Base-by-base conservation (phyloP, 2,888 invertebrate genomes). In the Tachina fera region DNA sequence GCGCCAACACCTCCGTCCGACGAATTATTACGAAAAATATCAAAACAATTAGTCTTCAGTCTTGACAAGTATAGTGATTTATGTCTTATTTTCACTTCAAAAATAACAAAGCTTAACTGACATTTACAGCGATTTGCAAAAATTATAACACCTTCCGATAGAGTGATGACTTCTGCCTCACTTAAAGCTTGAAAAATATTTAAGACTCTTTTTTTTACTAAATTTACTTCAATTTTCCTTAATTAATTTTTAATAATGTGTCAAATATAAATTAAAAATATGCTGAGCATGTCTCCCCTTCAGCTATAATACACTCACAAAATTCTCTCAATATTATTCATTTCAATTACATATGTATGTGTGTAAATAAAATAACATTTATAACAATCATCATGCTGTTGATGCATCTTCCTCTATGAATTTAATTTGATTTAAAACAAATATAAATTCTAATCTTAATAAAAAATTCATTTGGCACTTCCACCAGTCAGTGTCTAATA, bases 371-470 rank as follows among this genome's bases (percentile, higher is more conserved):
- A 49, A 22, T 47, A 45, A 39, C 72, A 58, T 43, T 80, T 58
- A 72, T 31, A 74, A 60, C 16, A 74, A 74, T 81, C 31, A 68
- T 67, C 49, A 70, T 60, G 58, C 60, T 67, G 65, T 49, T 51
- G 31, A 31, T 31, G 56, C 84, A 84, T 84, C 84, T 76, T 84
- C 79, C 84, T 71, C 72, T 80, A n/a, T 84, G 74, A 71, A 84
- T 81, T 61, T 77, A 49, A 81, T 81, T 81, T 72, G 70, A 16
- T 19, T 41, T 39, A 65, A 58, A 19, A n/a, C 67, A 45, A n/a
- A 74, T 80, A 49, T 9, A 79, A 65, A 71, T 56, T 74, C 74
- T 60, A 60, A 78, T 60, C 22, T 39, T 60, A 70, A 70, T 67
- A 74, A 84, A 53, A 80, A 53, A 77, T 70, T 68, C 74, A 77